Evolutionary conservation across 2,888 invertebrate genomes (phyloP), one percentile per base, ranked within the genome.

Genomic region (Proisotoma minuta): DNA sequence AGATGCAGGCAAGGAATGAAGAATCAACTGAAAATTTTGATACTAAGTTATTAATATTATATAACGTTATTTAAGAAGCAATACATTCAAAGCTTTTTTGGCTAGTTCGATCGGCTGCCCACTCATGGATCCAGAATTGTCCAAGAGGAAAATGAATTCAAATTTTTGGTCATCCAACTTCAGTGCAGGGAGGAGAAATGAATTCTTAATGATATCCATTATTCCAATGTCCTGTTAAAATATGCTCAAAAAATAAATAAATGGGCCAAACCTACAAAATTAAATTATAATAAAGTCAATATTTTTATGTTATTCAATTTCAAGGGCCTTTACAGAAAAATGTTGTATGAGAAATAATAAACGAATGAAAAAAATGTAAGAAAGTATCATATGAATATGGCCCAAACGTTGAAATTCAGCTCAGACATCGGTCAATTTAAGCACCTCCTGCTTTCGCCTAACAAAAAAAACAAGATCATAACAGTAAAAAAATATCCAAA

Each of bases 1-100:
- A 48, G 62, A 59, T 4, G 34, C 66, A 3, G 66, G 66, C 27
- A 66, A 24, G 2, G 66, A 66, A 26, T 66, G 66, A 5, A 66
- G 56, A 24, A 66, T 60, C 4, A 66, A 20, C 62, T 64, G 28
- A 12, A 52, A 52, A 54, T 29, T n/a, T n/a, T 22, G 1, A 23
- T 52, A n/a, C n/a, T 22, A 2, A 48, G 10, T 48, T n/a, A 48
- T 48, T 10, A 18, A 48, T 22, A 4, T 48, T 4, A 15, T 47
- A 20, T 15, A 24, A 15, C 15, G 34, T 34, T 34, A 34, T 34
- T 34, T 34, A 15, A 34, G 15, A 34, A 34, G n/a, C 34, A 23
- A 3, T 48, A 53, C 60, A 20, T 47, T 60, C 3, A 60, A 28
- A 27, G 54, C 60, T 24, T 50, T 24, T 29, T 60, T 60, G 2